Evolutionary conservation across 2,888 invertebrate genomes (phyloP).

Genomic region (Cheiracanthium punctorium): DNA sequence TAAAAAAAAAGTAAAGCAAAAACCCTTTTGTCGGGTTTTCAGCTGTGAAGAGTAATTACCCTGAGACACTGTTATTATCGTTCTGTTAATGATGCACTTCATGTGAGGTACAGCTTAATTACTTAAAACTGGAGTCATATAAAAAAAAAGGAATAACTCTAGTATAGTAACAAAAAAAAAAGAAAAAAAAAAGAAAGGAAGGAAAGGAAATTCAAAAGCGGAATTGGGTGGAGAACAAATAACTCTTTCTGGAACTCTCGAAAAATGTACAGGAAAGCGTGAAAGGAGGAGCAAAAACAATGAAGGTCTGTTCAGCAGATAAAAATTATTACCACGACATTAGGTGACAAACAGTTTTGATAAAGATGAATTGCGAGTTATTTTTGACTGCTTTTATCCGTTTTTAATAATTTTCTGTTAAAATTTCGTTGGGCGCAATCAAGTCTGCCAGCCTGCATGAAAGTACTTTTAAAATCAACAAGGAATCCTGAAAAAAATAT

Average conservation of each 20-base stretch:
- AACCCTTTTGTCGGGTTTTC: slow-evolving; percentile 54
- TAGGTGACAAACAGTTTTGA: slow-evolving; percentile 54
- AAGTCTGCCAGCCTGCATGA: background rate
- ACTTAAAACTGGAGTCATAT: slow-evolving; percentile 53
- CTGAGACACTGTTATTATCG: slow-evolving; percentile 63
- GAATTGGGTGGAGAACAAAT: slow-evolving; percentile 62
- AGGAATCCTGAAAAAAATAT: slow-evolving; percentile 29
- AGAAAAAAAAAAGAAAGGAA: background rate
- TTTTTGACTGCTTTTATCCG: background rate
- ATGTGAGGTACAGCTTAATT: slow-evolving; percentile 66
- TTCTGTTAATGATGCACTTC: slow-evolving; percentile 62
- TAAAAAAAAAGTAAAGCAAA: slow-evolving; percentile 21
- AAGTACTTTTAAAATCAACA: background rate
- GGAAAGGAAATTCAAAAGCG: slow-evolving; percentile 44
- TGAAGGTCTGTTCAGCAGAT: background rate
- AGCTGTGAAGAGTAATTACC: slow-evolving; percentile 61
- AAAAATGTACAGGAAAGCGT: slow-evolving; percentile 29
- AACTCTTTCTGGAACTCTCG: slow-evolving; percentile 53
- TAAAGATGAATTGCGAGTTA: slow-evolving; percentile 46
- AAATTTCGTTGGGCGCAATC: background rate
- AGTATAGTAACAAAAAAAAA: no score
- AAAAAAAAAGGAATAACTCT: slow-evolving; percentile 13
- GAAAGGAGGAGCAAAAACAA: background rate
- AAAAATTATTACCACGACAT: slow-evolving; percentile 48
- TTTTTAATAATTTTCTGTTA: background rate